Percentiles rank a stretch among this genome's conserved stretches.
Evolutionary conservation across 2,888 invertebrate genomes (phyloP).

Genomic region (Orgyia antiqua): DNA sequence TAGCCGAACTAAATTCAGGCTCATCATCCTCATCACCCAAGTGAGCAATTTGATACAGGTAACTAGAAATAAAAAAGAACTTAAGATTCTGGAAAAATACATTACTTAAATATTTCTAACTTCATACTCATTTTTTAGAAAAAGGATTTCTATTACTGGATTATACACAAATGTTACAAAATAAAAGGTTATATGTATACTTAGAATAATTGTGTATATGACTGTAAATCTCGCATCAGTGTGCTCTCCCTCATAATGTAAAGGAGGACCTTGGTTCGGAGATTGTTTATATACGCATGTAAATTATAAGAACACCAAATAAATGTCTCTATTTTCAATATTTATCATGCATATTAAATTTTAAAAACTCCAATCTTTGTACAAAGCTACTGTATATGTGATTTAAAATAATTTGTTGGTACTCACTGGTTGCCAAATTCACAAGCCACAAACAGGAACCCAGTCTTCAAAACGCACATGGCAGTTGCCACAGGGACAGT

Average conservation of each 20-base stretch:
- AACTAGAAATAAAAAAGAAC: slow-evolving; percentile 85
- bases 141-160: no score
- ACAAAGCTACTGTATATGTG: background rate
- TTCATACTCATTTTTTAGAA: no score
- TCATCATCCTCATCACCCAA: slow-evolving; percentile 99
- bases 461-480: slow-evolving; percentile 99
- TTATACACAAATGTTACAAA: no score
- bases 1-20: slow-evolving; percentile 98
- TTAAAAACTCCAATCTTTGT: background rate
- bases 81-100: no score
- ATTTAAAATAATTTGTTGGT: background rate
- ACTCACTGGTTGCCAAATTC: slow-evolving; percentile 99
- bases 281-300: slow-evolving; percentile 67
- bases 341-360: slow-evolving; percentile 23
- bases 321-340: slow-evolving; percentile 32
- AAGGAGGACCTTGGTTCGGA: slow-evolving; percentile 82
- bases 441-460: slow-evolving; percentile 98
- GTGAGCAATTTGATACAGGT: slow-evolving; percentile 99
- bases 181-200: background rate
- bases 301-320: slow-evolving; percentile 32
- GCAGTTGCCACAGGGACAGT: slow-evolving; percentile 98
- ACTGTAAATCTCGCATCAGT: slow-evolving; percentile 79
- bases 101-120: no score
- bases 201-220: no score
- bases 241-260: slow-evolving; percentile 73